phyloP scores from a whole-genome alignment of 2,888 invertebrate genomes.

The Operophtera brumata region DNA sequence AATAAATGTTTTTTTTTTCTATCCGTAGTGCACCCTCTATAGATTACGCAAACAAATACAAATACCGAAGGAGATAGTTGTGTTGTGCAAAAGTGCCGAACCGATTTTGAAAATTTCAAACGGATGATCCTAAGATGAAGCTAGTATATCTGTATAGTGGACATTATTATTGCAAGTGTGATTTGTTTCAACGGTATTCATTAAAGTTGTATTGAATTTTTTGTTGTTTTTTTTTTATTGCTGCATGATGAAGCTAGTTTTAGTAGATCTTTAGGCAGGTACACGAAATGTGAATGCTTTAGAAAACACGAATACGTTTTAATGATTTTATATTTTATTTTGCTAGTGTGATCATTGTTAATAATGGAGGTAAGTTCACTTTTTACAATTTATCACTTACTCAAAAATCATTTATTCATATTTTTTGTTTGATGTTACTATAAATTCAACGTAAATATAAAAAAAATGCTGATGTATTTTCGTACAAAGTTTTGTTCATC shows the following conservation, averaged over 20 bases:
- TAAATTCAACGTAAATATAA: background rate
- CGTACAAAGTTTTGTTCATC: background rate
- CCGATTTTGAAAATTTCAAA: conserved; percentile 39
- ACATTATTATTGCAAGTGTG: conserved; percentile 53
- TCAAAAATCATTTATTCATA: no score
- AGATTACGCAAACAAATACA: conserved; percentile 75
- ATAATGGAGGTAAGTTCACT: conserved; percentile 28
- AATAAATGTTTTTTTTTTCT: conserved; percentile 47
- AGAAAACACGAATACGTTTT: conserved; percentile 33
- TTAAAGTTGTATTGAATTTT: conserved; percentile 69
- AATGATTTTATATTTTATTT: conserved; percentile 30
- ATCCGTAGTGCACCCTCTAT: conserved; percentile 76
- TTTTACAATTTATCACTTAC: conserved; percentile 3
- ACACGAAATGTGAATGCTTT: conserved; percentile 26
- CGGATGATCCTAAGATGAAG: conserved; percentile 36
- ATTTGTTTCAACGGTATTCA: conserved; percentile 62
- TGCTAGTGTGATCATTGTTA: conserved; percentile 30
- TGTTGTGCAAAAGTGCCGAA: conserved; percentile 29
- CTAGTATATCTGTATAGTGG: conserved; percentile 49
- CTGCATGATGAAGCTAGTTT: conserved; percentile 61
- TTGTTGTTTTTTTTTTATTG: conserved; percentile 61
- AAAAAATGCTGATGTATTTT: background rate
- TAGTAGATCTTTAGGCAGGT: conserved; percentile 7
- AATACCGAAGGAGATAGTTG: conserved; percentile 69
- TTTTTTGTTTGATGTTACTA: background rate